Evolutionary conservation across 2,888 invertebrate genomes (phyloP).

Genomic region (Encarsia formosa): DNA sequence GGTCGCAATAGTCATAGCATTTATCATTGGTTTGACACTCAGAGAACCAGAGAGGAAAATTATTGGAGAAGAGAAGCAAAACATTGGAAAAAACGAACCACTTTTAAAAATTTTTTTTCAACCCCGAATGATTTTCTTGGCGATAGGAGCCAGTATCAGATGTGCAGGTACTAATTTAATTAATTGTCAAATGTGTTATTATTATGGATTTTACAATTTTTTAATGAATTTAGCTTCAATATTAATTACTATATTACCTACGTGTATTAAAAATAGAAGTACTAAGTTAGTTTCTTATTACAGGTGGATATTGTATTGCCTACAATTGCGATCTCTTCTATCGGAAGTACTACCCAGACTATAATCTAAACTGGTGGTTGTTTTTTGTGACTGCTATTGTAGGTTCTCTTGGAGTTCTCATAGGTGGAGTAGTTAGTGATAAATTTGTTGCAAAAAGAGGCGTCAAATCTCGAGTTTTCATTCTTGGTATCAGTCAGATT

Average conservation of each 20-base stretch:
- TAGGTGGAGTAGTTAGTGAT: slow-evolving; percentile 75
- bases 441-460: slow-evolving; percentile 85
- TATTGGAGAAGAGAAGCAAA: slow-evolving; percentile 63
- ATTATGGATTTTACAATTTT: too few species aligned
- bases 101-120: slow-evolving; percentile 75
- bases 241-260: too few species aligned
- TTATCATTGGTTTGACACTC: slow-evolving; percentile 70
- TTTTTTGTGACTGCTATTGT: slow-evolving; percentile 84
- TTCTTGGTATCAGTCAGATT: slow-evolving; percentile 77
- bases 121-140: slow-evolving; percentile 74
- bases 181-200: too few species aligned
- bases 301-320: slow-evolving; percentile 84
- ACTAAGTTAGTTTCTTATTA: too few species aligned
- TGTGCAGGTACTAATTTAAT: slow-evolving; percentile 83
- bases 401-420: slow-evolving; percentile 71
- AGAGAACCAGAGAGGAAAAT: slow-evolving; percentile 72
- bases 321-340: slow-evolving; percentile 89
- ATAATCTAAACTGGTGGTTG: slow-evolving; percentile 86
- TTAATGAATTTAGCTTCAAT: too few species aligned
- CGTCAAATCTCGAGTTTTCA: slow-evolving; percentile 72
- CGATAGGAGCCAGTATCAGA: slow-evolving; percentile 81
- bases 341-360: slow-evolving; percentile 82
- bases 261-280: too few species aligned
- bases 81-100: slow-evolving; percentile 55
- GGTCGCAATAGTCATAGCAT: slow-evolving; percentile 67